Base-by-base conservation (phyloP, 2,888 invertebrate species). In the Agrochola lota region DNA sequence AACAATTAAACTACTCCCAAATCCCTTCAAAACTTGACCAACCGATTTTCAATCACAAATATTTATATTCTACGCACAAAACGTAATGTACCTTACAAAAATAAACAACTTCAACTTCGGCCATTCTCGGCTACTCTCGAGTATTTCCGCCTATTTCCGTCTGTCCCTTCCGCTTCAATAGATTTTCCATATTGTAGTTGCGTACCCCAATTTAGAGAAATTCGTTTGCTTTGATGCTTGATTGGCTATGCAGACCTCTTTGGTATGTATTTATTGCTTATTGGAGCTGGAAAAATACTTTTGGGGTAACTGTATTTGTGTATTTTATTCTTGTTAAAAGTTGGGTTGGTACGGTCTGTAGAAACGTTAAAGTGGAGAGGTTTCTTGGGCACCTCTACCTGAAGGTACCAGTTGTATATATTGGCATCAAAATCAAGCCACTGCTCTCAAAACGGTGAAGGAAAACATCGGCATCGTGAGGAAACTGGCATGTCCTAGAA, bases 161-260 rank as follows among this genome's bases (percentile, higher is more conserved):
- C 85, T 88, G 93, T 93, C 94, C 94, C 93, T 95, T 95, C 94
- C 94, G 93, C 92, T 79, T 88, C 89, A 87, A 82, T 91, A 90
- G 87, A 90, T 90, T 92, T 93, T 92, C 92, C 93, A 91, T 93
- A 94, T 91, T 92, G 92, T 91, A 89, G 87, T 89, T 85, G 75
- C 85, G 90, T 74, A 87, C 91, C 91, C 92, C 92, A 93, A 93
- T 93, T 94, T 92, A 43, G 71, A 62, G 85, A 91, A 93, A 93
- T 93, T 91, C 94, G 93, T 93, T 94, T 93, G 90, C 92, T 87
- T 93, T 94, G 88, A 89, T 90, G 92, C 90, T 87, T 92, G 92
- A 94, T 94, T 91, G 91, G 88, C 85, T 88, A 78, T 85, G 81
- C 85, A 87, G 84, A 78, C 74, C 71, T 83, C 78, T 77, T 91